Evolutionary conservation across 2,797 vertebrate species (phyloP), one percentile per base, ranked within the genome.

Genomic region (Prionace glauca): DNA sequence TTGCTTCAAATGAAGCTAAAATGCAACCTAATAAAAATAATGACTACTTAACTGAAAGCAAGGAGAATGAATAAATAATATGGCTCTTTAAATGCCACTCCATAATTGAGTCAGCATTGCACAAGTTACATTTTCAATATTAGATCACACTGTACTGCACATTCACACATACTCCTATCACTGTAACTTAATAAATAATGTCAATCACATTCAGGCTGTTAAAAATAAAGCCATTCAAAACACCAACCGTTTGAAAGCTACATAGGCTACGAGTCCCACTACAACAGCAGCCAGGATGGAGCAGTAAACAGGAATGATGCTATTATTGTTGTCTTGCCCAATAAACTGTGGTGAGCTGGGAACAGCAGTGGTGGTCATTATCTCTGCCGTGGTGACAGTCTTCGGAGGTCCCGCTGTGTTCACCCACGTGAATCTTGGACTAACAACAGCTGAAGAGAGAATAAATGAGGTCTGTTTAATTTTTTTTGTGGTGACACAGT

Each of bases 291-390:
- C 99, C 97, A 99, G 97, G 98, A 99, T 99, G 96, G 99, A 99
- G 97, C 99, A 99, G 96, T 99, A 99, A 96, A 99, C 98, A 0
- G 99, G 99, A 97, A 99, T 99, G 97, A 99, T 98, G 97, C 98
- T 99, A 97, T 99, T 98, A 0, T 98, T 97, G 1, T 98, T 97
- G 81, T 98, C 98, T 0, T 97, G 97, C 95, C 98, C 98, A 32
- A 98, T 97, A 50, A 99, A 98, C 0, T 97, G 98, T 50, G 98
- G 98, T 0, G 98, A 98, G 97, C 98, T 98, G 86, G 98, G 97
- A 97, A 98, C 98, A 95, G 93, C 93, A 0, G 98, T 96, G 0
- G 98, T 99, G 96, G 98, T 98, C n/a, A 96, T 98, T 0, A 97
- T 97, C 18, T 96, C 97, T 0, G 97, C 96, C 0, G 97, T 91